Conservation (phyloP, 2,113 vertebrate genomes). For the Sinocyclocheilus grahami region DNA sequence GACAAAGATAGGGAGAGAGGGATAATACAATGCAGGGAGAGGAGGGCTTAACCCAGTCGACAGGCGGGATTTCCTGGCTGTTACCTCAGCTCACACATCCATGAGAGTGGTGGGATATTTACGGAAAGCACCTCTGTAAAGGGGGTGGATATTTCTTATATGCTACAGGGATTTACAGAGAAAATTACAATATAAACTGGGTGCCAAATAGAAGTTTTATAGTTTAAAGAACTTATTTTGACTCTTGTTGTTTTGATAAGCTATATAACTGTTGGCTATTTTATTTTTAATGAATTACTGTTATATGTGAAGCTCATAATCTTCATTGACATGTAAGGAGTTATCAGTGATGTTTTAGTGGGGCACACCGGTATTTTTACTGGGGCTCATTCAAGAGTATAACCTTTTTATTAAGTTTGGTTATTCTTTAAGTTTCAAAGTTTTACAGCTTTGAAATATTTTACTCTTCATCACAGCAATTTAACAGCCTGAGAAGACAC, state of each 20-base stretch:
- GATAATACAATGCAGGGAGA: constrained; percentile 66
- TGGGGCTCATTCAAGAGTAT: no score
- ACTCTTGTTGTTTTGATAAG: not conserved
- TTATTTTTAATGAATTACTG: not conserved
- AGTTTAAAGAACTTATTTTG: not conserved
- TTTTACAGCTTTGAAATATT: not conserved
- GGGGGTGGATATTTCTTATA: not conserved
- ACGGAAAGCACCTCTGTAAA: constrained; percentile 11
- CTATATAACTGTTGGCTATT: not conserved
- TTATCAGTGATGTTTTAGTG: no score
- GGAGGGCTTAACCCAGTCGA: constrained; percentile 65
- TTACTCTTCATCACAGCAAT: no score
- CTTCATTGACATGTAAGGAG: no score
- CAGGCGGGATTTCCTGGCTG: constrained; percentile 72
- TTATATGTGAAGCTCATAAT: no score
- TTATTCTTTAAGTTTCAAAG: not conserved
- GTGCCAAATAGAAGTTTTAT: not conserved
- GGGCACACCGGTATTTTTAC: no score
- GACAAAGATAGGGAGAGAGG: constrained; percentile 70
- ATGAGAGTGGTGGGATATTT: constrained; percentile 39
- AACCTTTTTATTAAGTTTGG: not conserved
- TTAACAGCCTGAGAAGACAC: not conserved
- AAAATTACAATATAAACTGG: not conserved
- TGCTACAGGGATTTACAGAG: not conserved
- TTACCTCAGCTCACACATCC: constrained; percentile 47